A percentile compares a stretch with the other conserved stretches of the same genome.
Conservation (phyloP, 2,113 vertebrate species). For the Laticauda laticaudata region DNA sequence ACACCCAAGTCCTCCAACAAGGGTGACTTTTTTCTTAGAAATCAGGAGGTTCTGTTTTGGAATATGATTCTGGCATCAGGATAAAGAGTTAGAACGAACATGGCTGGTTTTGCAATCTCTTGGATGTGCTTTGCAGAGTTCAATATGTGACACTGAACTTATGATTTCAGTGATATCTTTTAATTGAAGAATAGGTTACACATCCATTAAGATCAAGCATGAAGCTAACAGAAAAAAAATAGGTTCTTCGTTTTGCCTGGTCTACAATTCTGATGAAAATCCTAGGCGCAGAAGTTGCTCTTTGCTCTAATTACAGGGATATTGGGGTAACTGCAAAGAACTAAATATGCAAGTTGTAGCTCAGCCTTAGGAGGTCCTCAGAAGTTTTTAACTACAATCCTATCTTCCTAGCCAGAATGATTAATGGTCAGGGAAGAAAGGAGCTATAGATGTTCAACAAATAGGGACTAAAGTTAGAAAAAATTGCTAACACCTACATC, state of each 20-base stretch:
- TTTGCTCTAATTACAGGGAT: background rate
- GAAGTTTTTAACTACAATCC: background rate
- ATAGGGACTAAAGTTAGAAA: background rate
- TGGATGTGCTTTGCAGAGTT: background rate
- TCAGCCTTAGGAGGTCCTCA: background rate
- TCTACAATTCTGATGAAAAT: background rate
- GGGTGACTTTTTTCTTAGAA: background rate
- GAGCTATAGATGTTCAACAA: background rate
- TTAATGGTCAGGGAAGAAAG: background rate
- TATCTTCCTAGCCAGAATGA: background rate
- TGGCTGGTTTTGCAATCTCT: background rate
- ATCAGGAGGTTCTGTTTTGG: background rate
- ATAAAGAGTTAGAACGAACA: background rate
- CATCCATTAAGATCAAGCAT: background rate
- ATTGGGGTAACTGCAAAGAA: background rate
- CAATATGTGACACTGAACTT: background rate
- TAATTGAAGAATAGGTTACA: background rate
- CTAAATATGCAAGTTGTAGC: background rate
- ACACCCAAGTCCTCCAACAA: background rate
- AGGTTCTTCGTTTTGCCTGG: background rate
- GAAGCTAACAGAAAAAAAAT: background rate
- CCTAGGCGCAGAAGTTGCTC: background rate
- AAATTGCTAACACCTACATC: background rate
- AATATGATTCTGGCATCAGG: background rate
- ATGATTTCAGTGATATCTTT: background rate